Base-by-base conservation (phyloP, 2,888 invertebrate species). In the Drosophila greeni region DNA sequence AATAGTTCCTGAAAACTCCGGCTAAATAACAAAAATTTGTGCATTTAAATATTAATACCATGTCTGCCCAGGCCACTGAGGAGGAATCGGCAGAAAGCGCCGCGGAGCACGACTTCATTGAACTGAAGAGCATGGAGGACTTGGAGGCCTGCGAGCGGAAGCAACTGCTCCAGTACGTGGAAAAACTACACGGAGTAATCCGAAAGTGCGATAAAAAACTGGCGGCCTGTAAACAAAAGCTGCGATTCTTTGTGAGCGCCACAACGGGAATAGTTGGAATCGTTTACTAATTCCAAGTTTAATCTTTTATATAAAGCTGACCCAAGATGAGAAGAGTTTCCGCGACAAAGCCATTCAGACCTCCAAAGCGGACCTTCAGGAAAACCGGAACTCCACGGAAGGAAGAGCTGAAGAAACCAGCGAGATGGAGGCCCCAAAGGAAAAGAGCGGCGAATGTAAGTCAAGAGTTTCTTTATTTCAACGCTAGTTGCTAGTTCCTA, bases 151-250 rank as follows among this genome's bases (percentile, higher is more conserved):
- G 85, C 29, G 76, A 75, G 2, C 53, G 67, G 12, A 69, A 61
- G 4, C 83, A 86, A 45, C 40, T 88, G 6, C 76, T 82, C 20
- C 57, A 57, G 6, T 88, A 88, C 49, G 78, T 88, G 16, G 83
- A 84, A 29, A 75, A 76, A n/a, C 64, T 88, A 16, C 88, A 88
- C 36, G 68, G 71, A 7, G 68, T 83, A 24, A 57, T 88, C 1
- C 75, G 82, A 43, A 86, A 85, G 75, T 93, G 93, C 79, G 91
- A 91, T 33, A 90, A 89, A 60, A 90, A 92, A 72, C 86, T 95
- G 47, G 89, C 89, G 55, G 91, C 91, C 76, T 88, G 93, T 53
- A 91, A 91, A 84, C 87, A 89, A n/a, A 91, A 91, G 82, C 77
- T 93, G 6, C 89, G 90, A 66, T 83, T 88, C 70, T 83, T 89